These are phyloP conservation scores for Apomyelois bistriatella DNA, from an alignment of 2,888 invertebrate species.

Conservation along the genomic window DNA sequence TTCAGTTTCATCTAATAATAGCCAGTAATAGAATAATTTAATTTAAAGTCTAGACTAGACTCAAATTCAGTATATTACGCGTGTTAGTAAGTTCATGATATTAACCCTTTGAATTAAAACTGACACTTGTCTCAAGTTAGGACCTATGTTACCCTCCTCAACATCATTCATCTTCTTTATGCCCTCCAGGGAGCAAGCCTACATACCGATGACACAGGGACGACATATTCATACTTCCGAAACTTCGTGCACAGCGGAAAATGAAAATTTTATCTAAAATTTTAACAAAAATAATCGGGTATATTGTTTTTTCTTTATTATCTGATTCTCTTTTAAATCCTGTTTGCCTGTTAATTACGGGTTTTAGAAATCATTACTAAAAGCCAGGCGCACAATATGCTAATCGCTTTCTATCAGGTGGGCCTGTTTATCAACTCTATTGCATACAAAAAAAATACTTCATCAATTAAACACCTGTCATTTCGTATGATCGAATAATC, in stretches of 20 bases:
- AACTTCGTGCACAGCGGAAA: too few species aligned
- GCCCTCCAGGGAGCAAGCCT: not conserved
- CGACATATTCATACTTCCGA: not conserved
- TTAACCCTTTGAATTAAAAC: not conserved
- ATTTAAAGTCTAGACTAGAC: not conserved
- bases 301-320: too few species aligned
- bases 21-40: too few species aligned
- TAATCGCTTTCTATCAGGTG: too few species aligned
- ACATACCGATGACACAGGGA: not conserved
- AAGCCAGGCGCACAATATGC: too few species aligned
- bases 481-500: not conserved
- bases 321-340: too few species aligned
- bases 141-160: not conserved
- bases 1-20: too few species aligned
- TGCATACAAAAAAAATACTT: not conserved
- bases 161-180: not conserved
- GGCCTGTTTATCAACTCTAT: not conserved
- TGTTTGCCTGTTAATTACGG: too few species aligned
- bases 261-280: too few species aligned
- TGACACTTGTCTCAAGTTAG: not conserved
- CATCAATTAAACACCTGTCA: slow-evolving; percentile 1
- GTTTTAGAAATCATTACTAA: too few species aligned
- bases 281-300: too few species aligned
- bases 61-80: not conserved
- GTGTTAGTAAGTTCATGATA: not conserved